Evolutionary conservation across 2,113 vertebrate genomes (phyloP), one percentile per base, ranked within the genome.

Genomic region (Forbesichthys agassizii): DNA sequence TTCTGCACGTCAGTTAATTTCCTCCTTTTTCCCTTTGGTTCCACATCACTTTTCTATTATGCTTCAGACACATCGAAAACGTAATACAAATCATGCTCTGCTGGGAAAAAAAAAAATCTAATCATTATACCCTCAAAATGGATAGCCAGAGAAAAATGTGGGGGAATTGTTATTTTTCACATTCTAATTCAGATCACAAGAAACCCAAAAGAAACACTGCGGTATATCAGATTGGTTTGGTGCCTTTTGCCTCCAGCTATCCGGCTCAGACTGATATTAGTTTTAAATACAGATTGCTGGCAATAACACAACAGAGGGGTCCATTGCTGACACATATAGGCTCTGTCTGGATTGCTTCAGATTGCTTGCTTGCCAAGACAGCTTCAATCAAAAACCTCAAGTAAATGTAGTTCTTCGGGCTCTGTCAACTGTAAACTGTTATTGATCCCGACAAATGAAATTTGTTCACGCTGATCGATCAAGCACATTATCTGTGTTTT

Each of bases 401-500:
- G 97, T 93, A 95, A 96, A 97, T 94, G 92, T 88, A 92, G 88
- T 95, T 96, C 94, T 95, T 94, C 91, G 84, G 63, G 91, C 94
- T 96, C 94, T 94, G 95, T 96, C 95, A 94, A 94, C 95, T 94
- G 95, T 96, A 97, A 98, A 98, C 95, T 93, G 93, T 96, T 98
- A 99, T 98, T 97, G 96, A 98, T 97, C 94, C 91, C 92, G 86
- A 77, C 95, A 96, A 97, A 98, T 97, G 93, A 96, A 97, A 97
- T 98, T 95, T 96, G 95, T 98, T 98, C 95, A 91, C 92, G 93
- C 95, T 96, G 96, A 96, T 99, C 96, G 94, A 99, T 99, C 96
- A 96, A 96, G 96, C 91, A 93, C 95, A 98, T 99, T 97, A 97
- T 97, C 95, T 93, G 93, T 94, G 92, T 88, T 86, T 88, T 94